A percentile compares a stretch with the other conserved stretches of the same genome.
These are phyloP conservation scores for Saguinus midas DNA, from an alignment of 2,113 vertebrate species.

Conservation along the genomic window DNA sequence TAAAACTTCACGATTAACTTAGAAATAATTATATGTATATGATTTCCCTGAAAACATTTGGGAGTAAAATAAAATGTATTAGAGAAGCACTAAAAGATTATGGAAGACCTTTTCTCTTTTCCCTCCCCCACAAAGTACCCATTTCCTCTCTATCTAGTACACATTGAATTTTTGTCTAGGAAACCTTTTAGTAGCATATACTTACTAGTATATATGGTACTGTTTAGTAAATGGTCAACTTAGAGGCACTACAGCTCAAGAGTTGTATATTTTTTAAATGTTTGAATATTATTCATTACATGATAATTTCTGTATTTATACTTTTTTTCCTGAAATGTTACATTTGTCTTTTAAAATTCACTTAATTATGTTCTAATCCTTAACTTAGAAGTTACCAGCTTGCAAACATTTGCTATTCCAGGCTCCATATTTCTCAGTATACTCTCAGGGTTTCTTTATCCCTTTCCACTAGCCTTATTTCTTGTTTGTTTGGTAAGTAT, in stretches of 20 bases:
- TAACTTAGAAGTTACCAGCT: conserved; percentile 87
- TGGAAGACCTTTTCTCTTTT: not conserved
- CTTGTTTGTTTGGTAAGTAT: conserved; percentile 97
- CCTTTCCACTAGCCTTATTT: conserved; percentile 96
- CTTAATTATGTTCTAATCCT: conserved; percentile 79
- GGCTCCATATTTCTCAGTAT: conserved; percentile 99
- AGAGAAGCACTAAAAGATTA: not conserved
- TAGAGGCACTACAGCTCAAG: not conserved
- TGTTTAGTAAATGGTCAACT: not conserved
- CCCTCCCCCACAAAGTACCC: not conserved
- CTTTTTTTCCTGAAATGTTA: not conserved
- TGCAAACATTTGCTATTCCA: conserved; percentile 98
- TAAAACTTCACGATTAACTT: conserved; percentile 14
- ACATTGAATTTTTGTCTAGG: not conserved
- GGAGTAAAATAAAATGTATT: not conserved
- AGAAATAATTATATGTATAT: not conserved
- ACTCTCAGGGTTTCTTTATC: conserved; percentile 98
- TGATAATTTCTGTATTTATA: conserved; percentile 12
- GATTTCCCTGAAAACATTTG: conserved; percentile 26
- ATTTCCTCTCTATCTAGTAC: not conserved
- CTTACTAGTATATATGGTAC: conserved; percentile 8
- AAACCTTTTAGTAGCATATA: not conserved
- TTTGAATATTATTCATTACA: conserved; percentile 21
- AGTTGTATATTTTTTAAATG: not conserved
- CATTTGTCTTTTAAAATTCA: conserved; percentile 47